A percentile compares a stretch with the other conserved stretches of the same genome.
Conservation (phyloP, 2,113 vertebrate genomes). For the Tragelaphus imberbis region DNA sequence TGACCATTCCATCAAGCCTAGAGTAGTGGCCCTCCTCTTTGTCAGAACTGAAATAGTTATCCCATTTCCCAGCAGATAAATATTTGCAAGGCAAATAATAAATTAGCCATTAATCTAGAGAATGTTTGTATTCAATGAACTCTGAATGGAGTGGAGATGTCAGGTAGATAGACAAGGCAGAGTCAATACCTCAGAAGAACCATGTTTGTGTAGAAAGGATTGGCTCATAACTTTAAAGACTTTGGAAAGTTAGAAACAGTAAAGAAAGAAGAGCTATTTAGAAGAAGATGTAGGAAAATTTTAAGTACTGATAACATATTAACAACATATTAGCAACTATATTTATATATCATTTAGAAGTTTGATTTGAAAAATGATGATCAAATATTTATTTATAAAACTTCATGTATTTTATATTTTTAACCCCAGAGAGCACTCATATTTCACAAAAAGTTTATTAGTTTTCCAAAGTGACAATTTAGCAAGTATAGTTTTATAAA, state of each 20-base stretch:
- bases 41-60: conserved; percentile 78
- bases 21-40: conserved; percentile 70
- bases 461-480: not conserved
- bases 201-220: conserved; percentile 30
- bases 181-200: conserved; percentile 41
- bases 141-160: conserved; percentile 78
- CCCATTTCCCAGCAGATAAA: conserved; percentile 80
- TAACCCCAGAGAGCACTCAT: not conserved
- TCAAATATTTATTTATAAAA: not conserved
- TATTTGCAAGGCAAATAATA: conserved; percentile 86
- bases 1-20: conserved; percentile 78
- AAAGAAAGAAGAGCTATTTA: not conserved
- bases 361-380: not conserved
- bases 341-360: not conserved
- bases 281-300: not conserved
- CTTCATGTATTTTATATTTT: not conserved
- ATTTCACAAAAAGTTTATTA: not conserved
- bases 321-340: not conserved
- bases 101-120: conserved; percentile 83
- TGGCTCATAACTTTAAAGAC: not conserved
- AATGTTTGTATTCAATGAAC: conserved; percentile 77
- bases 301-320: conserved; percentile 10
- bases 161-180: conserved; percentile 71
- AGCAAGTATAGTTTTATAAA: not conserved
- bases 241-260: conserved; percentile 45